Evolutionary conservation across 2,113 vertebrate species (phyloP).

Genomic region (Leptosomus discolor): DNA sequence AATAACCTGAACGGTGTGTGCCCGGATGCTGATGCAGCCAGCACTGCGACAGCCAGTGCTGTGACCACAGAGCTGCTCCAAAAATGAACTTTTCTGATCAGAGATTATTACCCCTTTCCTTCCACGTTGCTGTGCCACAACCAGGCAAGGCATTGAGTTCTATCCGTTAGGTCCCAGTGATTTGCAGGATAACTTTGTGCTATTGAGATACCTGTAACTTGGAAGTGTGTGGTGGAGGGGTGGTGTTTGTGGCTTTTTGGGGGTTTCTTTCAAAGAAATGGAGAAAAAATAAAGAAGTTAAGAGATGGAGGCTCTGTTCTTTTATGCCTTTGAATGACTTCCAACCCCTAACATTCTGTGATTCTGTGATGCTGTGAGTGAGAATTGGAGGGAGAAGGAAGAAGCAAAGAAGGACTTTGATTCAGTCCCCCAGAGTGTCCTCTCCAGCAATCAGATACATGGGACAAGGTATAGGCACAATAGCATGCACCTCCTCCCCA

Average conservation of each 20-base stretch:
- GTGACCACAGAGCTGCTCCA: background rate
- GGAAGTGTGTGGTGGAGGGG: rapidly evolving
- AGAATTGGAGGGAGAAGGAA: background rate
- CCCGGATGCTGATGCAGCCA: rapidly evolving
- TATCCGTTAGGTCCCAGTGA: background rate
- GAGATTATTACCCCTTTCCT: background rate
- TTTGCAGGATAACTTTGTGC: background rate
- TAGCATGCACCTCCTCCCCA: background rate
- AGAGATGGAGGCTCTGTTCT: background rate
- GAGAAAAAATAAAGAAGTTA: background rate
- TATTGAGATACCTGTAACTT: background rate
- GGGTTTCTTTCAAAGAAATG: background rate
- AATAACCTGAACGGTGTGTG: rapidly evolving
- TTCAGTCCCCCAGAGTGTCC: background rate
- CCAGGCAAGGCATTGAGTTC: background rate
- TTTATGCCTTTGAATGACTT: background rate
- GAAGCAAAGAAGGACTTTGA: background rate
- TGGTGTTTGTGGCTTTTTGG: background rate
- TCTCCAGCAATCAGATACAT: rapidly evolving
- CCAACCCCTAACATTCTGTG: too few relatives aligned
- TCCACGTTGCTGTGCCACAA: rapidly evolving
- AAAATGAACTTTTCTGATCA: background rate
- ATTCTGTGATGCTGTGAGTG: too few relatives aligned
- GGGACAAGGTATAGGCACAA: rapidly evolving
- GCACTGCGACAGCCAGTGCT: background rate